These are phyloP conservation scores for Isurus oxyrinchus DNA, from an alignment of 2,113 vertebrate species.

Conservation along the genomic window DNA sequence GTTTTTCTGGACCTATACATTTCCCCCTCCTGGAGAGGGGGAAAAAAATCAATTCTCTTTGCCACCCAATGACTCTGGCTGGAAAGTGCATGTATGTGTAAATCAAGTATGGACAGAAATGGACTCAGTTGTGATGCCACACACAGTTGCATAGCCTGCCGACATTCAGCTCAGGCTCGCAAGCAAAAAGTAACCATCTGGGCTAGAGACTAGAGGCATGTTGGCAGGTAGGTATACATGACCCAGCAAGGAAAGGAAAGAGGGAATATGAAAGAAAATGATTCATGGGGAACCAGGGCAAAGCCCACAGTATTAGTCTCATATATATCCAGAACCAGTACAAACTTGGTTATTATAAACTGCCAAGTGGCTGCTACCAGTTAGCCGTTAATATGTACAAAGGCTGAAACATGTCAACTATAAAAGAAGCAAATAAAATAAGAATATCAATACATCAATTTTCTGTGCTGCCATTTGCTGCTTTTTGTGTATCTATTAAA, in stretches of 20 bases:
- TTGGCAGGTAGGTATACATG: not conserved
- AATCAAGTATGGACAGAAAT: not conserved
- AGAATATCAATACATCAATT: not conserved
- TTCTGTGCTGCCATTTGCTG: not conserved
- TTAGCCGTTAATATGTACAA: not conserved
- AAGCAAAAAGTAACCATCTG: not conserved
- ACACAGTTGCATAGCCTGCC: not conserved
- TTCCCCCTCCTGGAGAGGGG: not conserved
- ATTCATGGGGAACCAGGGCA: not conserved
- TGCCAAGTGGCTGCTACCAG: too few relatives aligned
- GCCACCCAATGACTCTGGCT: not conserved
- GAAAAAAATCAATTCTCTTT: not conserved
- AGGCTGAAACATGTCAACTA: not conserved
- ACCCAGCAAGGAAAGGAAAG: not conserved
- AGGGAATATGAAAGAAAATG: not conserved
- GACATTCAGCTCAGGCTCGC: not conserved
- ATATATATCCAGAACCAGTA: not conserved
- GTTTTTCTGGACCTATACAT: not conserved
- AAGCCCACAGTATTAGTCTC: not conserved
- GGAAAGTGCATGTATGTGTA: not conserved
- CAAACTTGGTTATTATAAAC: too few relatives aligned
- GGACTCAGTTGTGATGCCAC: not conserved
- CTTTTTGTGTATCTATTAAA: not conserved
- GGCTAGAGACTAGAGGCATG: not conserved
- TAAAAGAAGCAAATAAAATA: not conserved